Percentiles rank a stretch among this genome's conserved stretches.
phyloP scores from a whole-genome alignment of 2,888 invertebrate species.

The Neuroscelio doddi region DNA sequence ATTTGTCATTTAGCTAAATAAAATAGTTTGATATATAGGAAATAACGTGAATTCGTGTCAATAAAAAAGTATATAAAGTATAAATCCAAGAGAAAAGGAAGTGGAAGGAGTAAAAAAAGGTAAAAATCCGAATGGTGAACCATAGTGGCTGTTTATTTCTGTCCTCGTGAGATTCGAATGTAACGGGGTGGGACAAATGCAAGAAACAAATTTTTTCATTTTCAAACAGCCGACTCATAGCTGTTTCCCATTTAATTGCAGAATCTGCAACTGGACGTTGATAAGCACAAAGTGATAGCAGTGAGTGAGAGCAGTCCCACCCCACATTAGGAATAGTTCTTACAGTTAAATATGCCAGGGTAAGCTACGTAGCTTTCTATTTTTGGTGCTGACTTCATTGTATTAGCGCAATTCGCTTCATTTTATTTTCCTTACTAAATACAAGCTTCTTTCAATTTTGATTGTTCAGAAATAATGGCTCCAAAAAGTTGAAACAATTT shows the following conservation, averaged over 20 bases:
- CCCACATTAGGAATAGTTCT: constrained; percentile 48
- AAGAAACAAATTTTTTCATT: constrained; percentile 27
- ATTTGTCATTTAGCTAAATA: neutral
- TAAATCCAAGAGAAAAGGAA: constrained; percentile 2
- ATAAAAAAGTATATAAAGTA: constrained; percentile 4
- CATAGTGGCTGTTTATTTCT: constrained; percentile 5
- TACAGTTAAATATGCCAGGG: constrained; percentile 48
- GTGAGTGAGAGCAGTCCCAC: constrained; percentile 41
- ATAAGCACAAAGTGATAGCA: constrained; percentile 30
- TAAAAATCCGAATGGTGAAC: constrained; percentile 10
- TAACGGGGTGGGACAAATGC: constrained; percentile 42
- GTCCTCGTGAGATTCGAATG: constrained; percentile 1
- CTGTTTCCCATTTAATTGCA: constrained; percentile 31
- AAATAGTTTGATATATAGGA: neutral
- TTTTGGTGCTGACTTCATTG: constrained; percentile 46
- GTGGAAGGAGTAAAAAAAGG: constrained; percentile 9
- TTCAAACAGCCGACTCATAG: neutral
- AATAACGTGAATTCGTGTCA: constrained; percentile 1
- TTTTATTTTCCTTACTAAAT: constrained; percentile 19
- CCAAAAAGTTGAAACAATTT: neutral
- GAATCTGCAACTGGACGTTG: constrained; percentile 44
- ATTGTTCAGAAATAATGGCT: neutral
- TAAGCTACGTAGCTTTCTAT: constrained; percentile 45
- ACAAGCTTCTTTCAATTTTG: no score
- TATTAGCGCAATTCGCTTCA: constrained; percentile 14